Evolutionary conservation across 2,888 invertebrate genomes (phyloP), one percentile per base, ranked within the genome.

Genomic region (Gasteruption jaculator): DNA sequence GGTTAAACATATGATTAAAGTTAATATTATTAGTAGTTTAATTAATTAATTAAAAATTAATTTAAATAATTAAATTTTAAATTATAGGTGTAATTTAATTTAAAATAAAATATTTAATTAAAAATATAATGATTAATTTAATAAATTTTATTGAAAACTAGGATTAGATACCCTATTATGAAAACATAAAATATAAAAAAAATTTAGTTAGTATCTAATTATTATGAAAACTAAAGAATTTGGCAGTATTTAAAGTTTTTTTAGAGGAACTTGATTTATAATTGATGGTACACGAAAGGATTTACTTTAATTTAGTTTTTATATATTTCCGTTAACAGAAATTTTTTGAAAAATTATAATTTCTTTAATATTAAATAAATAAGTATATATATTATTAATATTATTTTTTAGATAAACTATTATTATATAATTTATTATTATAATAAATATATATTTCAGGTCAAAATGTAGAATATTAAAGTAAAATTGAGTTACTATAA

Each of bases 141-240:
- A n/a, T n/a, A n/a, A n/a, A n/a, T n/a, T n/a, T n/a, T n/a, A n/a
- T n/a, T n/a, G n/a, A n/a, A n/a, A n/a, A n/a, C n/a, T n/a, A n/a
- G 80, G 78, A 80, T 81, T 79, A 80, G 80, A 79, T 80, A 79
- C 80, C 78, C 78, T 78, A 77, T 79, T 81, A 80, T 80, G 73
- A 63, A 16, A 57, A 64, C 62, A 74, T 70, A 63, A 16, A 57
- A 64, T 63, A 74, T 70, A 53, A 58, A 64, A 40, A 44, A 41
- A 66, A 66, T 68, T 75, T 68, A 75, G 76, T 76, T 76, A 80
- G 73, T 80, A 80, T 46, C 69, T 73, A 71, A 63, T 71, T 77
- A 68, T 76, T 76, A 77, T 76, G 69, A 81, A 81, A 81, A 74
- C 79, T 78, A 79, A 81, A 78, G 74, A 77, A 76, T 75, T 78